phyloP scores from a whole-genome alignment of 2,797 vertebrate genomes.

The Acanthurus tractus region DNA sequence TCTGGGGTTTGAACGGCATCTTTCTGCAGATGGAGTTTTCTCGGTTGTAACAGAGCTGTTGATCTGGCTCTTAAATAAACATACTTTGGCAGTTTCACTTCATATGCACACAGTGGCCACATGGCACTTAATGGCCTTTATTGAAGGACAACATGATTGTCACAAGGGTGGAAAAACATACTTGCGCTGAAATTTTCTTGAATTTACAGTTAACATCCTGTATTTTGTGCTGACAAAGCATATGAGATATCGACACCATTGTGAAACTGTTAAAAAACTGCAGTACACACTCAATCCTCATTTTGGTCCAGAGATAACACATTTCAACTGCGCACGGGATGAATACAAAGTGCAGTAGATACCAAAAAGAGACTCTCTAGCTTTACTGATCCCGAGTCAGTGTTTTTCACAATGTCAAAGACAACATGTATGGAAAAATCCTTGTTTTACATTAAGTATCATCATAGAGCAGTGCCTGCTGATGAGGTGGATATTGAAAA shows the following conservation, averaged over 20 bases:
- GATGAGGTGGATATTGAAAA: conserved; percentile 35
- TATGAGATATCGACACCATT: background rate
- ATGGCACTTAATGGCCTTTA: conserved; percentile 62
- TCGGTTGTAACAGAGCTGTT: background rate
- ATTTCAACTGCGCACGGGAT: conserved; percentile 8
- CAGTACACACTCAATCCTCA: conserved; percentile 16
- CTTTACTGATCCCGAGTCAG: conserved; percentile 11
- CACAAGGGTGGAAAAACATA: conserved; percentile 46
- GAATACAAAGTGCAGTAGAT: conserved; percentile 44
- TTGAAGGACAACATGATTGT: conserved; percentile 61
- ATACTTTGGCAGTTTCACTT: background rate
- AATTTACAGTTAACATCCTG: conserved; percentile 18
- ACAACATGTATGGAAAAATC: conserved; percentile 25
- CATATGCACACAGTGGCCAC: conserved; percentile 29
- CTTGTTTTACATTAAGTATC: conserved; percentile 34
- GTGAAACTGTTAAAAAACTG: conserved; percentile 33
- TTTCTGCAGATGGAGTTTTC: background rate
- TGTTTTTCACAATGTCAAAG: conserved; percentile 16
- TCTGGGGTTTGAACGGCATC: background rate
- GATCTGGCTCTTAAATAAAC: background rate
- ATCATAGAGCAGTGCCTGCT: conserved; percentile 13
- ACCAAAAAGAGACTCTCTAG: background rate
- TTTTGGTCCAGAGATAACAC: conserved; percentile 44
- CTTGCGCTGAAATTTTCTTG: conserved; percentile 20
- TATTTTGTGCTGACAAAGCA: conserved; percentile 34